Conservation (phyloP, 2,888 invertebrate species). For the Trichopria drosophilae region DNA sequence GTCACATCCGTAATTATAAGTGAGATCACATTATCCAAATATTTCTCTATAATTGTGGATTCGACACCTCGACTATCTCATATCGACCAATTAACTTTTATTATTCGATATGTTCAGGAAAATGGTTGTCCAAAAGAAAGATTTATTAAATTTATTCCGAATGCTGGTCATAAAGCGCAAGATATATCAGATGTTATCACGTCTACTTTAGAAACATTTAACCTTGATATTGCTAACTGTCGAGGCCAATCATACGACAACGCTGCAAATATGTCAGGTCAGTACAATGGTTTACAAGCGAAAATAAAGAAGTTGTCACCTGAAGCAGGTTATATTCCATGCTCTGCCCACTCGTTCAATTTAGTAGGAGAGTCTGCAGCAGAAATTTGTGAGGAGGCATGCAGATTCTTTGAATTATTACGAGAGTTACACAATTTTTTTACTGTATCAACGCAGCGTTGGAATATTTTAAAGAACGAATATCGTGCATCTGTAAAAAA, state of each 20-base stretch:
- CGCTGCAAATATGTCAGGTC: no score
- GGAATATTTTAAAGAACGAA: conserved; percentile 25
- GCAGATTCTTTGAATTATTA: conserved; percentile 34
- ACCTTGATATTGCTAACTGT: conserved; percentile 35
- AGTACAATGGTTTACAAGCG: no score
- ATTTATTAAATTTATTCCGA: conserved; percentile 36
- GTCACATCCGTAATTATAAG: conserved; percentile 32
- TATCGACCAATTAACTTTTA: conserved; percentile 39
- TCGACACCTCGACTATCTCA: conserved; percentile 38
- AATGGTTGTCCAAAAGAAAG: conserved; percentile 25
- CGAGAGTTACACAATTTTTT: conserved; percentile 40
- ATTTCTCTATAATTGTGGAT: conserved; percentile 39
- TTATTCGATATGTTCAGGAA: conserved; percentile 37
- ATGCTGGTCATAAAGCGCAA: conserved; percentile 33
- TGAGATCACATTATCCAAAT: conserved; percentile 33
- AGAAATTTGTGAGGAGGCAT: conserved; percentile 35
- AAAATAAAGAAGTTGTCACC: conserved; percentile 33
- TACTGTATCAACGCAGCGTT: conserved; percentile 38
- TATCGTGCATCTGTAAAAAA: conserved; percentile 14
- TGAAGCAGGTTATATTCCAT: conserved; percentile 36
- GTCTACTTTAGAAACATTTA: conserved; percentile 24
- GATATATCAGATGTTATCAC: conserved; percentile 26
- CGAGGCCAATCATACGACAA: conserved; percentile 40
- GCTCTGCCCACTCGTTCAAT: conserved; percentile 40
- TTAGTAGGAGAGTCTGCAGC: conserved; percentile 37